Evolutionary conservation across 2,888 invertebrate genomes (phyloP).

Genomic region (Drosophila prolongata): DNA sequence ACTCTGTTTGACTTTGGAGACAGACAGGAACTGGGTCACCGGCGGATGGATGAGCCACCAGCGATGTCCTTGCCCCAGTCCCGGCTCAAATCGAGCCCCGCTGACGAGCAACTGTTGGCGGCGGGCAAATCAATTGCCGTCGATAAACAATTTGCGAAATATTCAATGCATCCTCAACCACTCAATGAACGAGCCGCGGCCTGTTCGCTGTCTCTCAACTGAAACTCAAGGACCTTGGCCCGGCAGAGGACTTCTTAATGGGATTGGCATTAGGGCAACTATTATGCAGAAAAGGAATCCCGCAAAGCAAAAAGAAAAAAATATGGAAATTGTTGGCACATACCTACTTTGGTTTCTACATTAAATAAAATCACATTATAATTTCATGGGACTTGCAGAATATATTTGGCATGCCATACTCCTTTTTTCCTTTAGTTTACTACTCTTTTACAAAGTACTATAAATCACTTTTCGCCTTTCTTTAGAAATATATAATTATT

Average conservation of each 20-base stretch:
- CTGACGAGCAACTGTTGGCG: constrained; percentile 67
- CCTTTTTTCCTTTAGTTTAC: no score
- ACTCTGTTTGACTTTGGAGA: constrained; percentile 52
- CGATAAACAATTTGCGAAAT: constrained; percentile 54
- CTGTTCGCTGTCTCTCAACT: background rate
- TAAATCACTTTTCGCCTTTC: no score
- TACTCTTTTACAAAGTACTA: no score
- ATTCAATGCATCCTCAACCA: constrained; percentile 43
- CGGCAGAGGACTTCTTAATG: constrained; percentile 10
- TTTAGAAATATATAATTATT: no score
- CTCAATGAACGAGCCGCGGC: constrained; percentile 6
- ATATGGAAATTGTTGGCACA: no score
- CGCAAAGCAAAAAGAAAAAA: no score
- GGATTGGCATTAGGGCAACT: constrained; percentile 11
- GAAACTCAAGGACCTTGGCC: background rate
- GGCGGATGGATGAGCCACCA: constrained; percentile 5
- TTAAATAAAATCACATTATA: no score
- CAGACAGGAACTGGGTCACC: constrained; percentile 63
- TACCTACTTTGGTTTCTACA: background rate
- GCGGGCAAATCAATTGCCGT: constrained; percentile 52
- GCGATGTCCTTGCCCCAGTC: constrained; percentile 52
- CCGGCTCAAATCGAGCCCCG: constrained; percentile 5
- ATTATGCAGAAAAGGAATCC: background rate
- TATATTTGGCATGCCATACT: no score
- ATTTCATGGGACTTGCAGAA: no score